Evolutionary conservation across 2,113 vertebrate genomes (phyloP).

Genomic region (Lampris incognitus): DNA sequence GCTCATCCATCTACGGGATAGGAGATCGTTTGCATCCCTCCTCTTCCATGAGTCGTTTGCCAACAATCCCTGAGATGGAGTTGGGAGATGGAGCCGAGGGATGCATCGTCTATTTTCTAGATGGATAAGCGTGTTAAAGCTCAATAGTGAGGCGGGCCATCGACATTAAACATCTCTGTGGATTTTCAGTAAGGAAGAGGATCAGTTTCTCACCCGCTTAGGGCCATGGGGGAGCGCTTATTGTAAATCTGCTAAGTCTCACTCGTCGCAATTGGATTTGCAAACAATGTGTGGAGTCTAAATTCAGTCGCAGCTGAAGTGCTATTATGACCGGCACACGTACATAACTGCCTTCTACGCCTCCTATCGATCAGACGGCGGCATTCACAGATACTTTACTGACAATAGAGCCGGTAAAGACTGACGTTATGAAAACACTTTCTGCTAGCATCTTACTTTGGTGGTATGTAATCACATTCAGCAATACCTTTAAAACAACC

Average conservation of each 20-base stretch:
- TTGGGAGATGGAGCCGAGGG: background rate
- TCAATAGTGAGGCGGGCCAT: background rate
- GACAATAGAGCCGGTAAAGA: too few relatives aligned
- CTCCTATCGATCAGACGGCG: too few relatives aligned
- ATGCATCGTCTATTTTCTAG: constrained; percentile 2
- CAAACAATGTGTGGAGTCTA: background rate
- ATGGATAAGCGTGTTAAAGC: constrained; percentile 1
- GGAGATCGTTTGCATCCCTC: background rate
- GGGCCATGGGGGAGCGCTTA: background rate
- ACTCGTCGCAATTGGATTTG: background rate
- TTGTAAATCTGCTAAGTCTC: constrained; percentile 1
- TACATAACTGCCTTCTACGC: too few relatives aligned
- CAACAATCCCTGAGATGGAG: background rate
- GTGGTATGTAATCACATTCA: too few relatives aligned
- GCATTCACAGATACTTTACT: too few relatives aligned
- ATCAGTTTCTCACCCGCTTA: background rate
- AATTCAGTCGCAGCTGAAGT: too few relatives aligned
- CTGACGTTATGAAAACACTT: too few relatives aligned
- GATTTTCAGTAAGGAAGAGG: constrained; percentile 10
- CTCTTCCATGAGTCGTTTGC: background rate
- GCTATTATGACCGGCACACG: too few relatives aligned
- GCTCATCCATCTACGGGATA: background rate
- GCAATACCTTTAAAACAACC: too few relatives aligned
- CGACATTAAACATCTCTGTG: background rate
- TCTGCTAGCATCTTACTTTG: too few relatives aligned